phyloP scores from a whole-genome alignment of 2,113 vertebrate genomes.

The Myotis brandtii region DNA sequence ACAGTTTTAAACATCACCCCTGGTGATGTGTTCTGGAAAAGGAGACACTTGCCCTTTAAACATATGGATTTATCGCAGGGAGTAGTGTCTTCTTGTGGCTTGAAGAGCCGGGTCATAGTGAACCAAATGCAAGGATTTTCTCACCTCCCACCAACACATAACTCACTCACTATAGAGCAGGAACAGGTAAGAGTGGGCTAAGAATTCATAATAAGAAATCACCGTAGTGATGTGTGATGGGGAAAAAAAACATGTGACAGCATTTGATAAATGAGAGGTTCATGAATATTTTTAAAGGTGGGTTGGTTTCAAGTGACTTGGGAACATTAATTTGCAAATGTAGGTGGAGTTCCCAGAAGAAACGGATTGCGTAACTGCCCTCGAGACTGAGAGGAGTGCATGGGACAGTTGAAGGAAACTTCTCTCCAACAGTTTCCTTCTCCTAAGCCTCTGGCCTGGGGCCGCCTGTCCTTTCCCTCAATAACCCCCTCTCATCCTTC shows the following conservation, averaged over 20 bases:
- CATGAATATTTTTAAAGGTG: background rate
- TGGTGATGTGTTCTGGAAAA: background rate
- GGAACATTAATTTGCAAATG: conserved; percentile 19
- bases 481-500: background rate
- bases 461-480: background rate
- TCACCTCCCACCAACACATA: background rate
- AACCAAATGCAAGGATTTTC: no score
- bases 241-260: background rate
- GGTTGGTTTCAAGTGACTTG: background rate
- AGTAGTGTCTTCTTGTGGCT: background rate
- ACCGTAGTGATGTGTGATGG: background rate
- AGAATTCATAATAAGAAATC: background rate
- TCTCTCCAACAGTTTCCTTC: background rate
- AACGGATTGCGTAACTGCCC: background rate
- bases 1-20: background rate
- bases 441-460: background rate
- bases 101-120: background rate
- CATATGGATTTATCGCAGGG: background rate
- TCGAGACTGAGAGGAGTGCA: background rate
- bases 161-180: background rate
- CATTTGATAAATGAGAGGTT: background rate
- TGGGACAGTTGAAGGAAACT: background rate
- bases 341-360: background rate
- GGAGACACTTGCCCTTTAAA: background rate
- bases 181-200: background rate